Percentiles rank a stretch among this genome's conserved stretches.
Evolutionary conservation across 1,140 invertebrate genomes (phyloP).

Genomic region (Drosophila pruinosa): DNA sequence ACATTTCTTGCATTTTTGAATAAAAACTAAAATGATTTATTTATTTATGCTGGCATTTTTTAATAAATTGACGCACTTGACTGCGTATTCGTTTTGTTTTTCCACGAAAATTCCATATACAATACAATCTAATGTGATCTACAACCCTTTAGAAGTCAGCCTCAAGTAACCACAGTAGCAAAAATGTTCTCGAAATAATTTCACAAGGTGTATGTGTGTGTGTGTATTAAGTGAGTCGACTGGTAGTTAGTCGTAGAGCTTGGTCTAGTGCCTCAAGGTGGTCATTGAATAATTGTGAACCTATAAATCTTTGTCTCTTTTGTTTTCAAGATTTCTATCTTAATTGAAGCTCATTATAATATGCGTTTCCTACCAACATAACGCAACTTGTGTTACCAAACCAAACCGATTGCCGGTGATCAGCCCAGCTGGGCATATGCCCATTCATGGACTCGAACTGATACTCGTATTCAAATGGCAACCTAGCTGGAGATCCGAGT

Average conservation of each 20-base stretch:
- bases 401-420: conserved; percentile 13
- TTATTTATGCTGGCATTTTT: background rate
- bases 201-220: background rate
- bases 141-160: conserved; percentile 19
- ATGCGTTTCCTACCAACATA: conserved; percentile 69
- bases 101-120: background rate
- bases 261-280: conserved; percentile 57
- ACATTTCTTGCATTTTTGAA: background rate
- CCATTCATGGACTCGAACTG: conserved; percentile 41
- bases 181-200: conserved; percentile 7
- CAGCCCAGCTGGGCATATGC: conserved; percentile 8
- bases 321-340: conserved; percentile 76
- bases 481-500: conserved; percentile 24
- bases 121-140: conserved; percentile 7
- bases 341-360: conserved; percentile 81
- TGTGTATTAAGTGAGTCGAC: conserved; percentile 4
- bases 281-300: conserved; percentile 70
- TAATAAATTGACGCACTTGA: background rate
- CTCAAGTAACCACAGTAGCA: background rate
- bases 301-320: conserved; percentile 75
- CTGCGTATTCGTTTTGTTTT: background rate
- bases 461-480: conserved; percentile 37
- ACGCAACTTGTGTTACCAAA: conserved; percentile 61
- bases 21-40: background rate
- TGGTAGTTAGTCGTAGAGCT: conserved; percentile 5